Conservation (phyloP, 2,797 vertebrate species). For the Amniataba percoides region DNA sequence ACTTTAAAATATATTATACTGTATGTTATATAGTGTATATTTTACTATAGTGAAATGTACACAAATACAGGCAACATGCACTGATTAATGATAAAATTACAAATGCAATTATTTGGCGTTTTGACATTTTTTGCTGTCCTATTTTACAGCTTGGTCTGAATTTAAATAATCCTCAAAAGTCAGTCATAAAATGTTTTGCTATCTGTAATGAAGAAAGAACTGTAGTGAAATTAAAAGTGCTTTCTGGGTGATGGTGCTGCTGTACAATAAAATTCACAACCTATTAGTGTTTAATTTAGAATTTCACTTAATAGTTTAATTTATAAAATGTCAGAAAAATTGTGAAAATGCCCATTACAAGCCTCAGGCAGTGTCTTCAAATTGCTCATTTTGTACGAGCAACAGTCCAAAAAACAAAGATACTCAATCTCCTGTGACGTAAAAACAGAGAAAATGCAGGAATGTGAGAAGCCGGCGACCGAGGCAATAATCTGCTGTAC, state of each 20-base stretch:
- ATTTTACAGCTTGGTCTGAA: too few species aligned
- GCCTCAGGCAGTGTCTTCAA: not conserved
- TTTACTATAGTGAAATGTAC: not conserved
- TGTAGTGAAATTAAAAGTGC: not conserved
- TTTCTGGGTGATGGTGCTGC: not conserved
- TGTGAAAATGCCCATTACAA: not conserved
- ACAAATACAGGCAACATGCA: not conserved
- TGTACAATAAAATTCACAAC: not conserved
- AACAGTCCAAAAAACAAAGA: not conserved
- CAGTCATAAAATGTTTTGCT: too few species aligned
- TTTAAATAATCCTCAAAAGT: not conserved
- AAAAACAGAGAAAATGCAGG: not conserved
- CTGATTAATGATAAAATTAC: not conserved
- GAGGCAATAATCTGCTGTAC: slow-evolving; percentile 36
- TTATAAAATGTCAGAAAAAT: not conserved
- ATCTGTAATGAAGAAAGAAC: not conserved
- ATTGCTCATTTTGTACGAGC: not conserved
- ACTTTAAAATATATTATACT: not conserved
- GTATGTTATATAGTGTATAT: too few species aligned
- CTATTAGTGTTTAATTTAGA: not conserved
- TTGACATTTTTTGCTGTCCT: not conserved
- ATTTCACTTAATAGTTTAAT: not conserved
- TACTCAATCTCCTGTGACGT: not conserved
- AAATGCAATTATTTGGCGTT: not conserved
- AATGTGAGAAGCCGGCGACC: not conserved